Percentiles rank a stretch among this genome's conserved stretches.
phyloP scores from a whole-genome alignment of 1,140 invertebrate genomes.

The Diorhabda carinulata region DNA sequence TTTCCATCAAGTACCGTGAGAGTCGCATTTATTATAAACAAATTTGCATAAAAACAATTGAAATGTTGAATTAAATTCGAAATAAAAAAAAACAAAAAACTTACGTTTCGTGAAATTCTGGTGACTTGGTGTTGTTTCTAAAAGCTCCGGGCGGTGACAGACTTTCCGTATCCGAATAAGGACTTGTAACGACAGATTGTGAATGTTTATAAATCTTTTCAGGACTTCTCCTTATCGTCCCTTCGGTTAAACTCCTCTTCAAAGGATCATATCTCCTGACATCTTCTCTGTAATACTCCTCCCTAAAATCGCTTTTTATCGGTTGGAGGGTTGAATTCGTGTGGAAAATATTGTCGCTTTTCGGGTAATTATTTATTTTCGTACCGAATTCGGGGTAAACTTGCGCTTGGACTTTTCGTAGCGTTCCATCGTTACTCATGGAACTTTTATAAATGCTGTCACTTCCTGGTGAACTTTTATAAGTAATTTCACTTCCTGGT shows the following conservation, averaged over 20 bases:
- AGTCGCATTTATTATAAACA: too few species aligned
- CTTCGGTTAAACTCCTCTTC: constrained; percentile 44
- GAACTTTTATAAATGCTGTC: constrained; percentile 9
- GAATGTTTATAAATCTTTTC: constrained; percentile 36
- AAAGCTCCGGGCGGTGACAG: constrained; percentile 44
- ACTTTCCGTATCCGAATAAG: constrained; percentile 45
- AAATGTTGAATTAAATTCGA: too few species aligned
- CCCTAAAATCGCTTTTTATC: constrained; percentile 34
- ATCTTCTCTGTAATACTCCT: constrained; percentile 41
- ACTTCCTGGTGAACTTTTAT: neutral
- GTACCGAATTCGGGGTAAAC: constrained; percentile 37
- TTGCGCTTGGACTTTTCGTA: constrained; percentile 45
- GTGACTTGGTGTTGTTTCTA: constrained; percentile 43
- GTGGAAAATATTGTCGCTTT: constrained; percentile 14
- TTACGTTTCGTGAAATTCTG: constrained; percentile 51
- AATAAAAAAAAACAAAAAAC: constrained; percentile 24
- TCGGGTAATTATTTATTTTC: neutral
- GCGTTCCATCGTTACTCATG: constrained; percentile 27
- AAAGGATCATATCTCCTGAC: constrained; percentile 41
- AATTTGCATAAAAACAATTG: too few species aligned
- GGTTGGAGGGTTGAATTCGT: constrained; percentile 26
- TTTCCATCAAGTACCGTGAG: too few species aligned
- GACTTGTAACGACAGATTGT: constrained; percentile 32
- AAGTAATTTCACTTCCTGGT: neutral
- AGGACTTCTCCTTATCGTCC: constrained; percentile 37